Base-by-base conservation (phyloP, 1,140 invertebrate species). In the Gonatopus flavifemur region DNA sequence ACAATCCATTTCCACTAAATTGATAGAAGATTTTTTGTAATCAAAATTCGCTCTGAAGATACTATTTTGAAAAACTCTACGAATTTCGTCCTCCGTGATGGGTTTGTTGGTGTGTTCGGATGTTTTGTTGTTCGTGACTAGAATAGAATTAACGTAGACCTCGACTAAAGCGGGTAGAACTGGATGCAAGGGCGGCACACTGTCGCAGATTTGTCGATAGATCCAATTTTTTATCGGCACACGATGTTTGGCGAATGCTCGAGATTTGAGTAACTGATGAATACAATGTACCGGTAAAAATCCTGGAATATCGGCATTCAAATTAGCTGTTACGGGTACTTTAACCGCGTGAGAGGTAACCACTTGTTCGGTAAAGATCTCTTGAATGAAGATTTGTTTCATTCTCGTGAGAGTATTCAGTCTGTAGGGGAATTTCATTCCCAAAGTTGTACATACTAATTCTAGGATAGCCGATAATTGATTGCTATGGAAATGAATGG, bases 201-300 rank as follows among this genome's bases (percentile, higher is more conserved):
- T 90, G 35, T 86, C 86, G 61, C 91, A 93, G 33, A 98, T 90
- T 80, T 98, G 96, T 53, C 88, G 85, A 60, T 94, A 96, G 42
- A 98, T 96, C 94, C 94, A 97, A 59, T 91, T 89, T 80, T 94
- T 94, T 5, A 95, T 94, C 0, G 91, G 90, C 1, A 94, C 94
- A 72, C 93, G 93, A 67, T 99, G 90, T 77, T 98, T 98, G 0
- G 94, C 92, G 69, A 98, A 98, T 3, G 94, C 93, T 63, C 95
- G 78, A 20, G 92, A 96, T 72, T 97, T 96, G 0, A 99, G 78
- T 12, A 98, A 75, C 66, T 98, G 96, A 74, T 97, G 94, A 49
- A 99, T 96, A 70, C 96, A 98, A 74, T 99, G 96, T 19, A 98
- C 91, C 0, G 96, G 96, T 45, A 99, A 75, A 78, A 96, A 98